A percentile compares a stretch with the other conserved stretches of the same genome.
Conservation (phyloP, 1,140 invertebrate species). For the Trachelipus rathkii region DNA sequence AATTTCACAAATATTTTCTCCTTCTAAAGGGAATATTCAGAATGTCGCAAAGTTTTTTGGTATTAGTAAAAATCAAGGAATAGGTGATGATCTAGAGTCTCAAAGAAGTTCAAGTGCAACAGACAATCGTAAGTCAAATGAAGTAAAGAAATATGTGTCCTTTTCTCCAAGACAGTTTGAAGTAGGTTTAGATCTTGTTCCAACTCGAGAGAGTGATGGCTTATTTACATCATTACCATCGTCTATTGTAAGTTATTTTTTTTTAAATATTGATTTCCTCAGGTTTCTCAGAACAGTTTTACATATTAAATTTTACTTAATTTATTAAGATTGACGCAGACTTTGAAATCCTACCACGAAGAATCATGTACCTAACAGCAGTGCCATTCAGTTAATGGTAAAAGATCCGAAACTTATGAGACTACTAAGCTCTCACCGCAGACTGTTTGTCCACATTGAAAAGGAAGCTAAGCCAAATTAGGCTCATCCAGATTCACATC, state of each 20-base stretch:
- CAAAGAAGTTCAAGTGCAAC: too few relatives aligned
- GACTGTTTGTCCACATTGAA: slow-evolving; percentile 36
- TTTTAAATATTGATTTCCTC: not conserved
- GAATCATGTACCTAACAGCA: slow-evolving; percentile 33
- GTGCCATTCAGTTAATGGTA: slow-evolving; percentile 33
- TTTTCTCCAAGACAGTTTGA: not conserved
- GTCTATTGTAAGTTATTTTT: not conserved
- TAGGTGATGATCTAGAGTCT: too few relatives aligned
- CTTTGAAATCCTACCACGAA: slow-evolving; percentile 14
- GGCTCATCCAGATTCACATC: slow-evolving; percentile 41
- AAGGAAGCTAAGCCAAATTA: slow-evolving; percentile 39
- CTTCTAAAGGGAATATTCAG: slow-evolving; percentile 23
- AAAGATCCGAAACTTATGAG: slow-evolving; percentile 29
- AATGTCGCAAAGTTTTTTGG: slow-evolving; percentile 5
- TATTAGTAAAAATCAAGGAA: not conserved
- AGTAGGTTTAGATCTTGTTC: not conserved
- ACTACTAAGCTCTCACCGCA: slow-evolving; percentile 38
- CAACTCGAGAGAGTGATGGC: not conserved
- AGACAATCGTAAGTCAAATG: too few relatives aligned
- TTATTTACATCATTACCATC: not conserved
- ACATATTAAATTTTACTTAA: too few relatives aligned
- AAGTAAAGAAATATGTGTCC: too few relatives aligned
- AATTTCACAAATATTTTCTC: slow-evolving; percentile 10
- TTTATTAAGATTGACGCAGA: not conserved
- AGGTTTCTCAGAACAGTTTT: not conserved